Percentiles rank a stretch among this genome's conserved stretches.
Evolutionary conservation across 2,888 invertebrate genomes (phyloP).

Genomic region (Amphipoea lucens): DNA sequence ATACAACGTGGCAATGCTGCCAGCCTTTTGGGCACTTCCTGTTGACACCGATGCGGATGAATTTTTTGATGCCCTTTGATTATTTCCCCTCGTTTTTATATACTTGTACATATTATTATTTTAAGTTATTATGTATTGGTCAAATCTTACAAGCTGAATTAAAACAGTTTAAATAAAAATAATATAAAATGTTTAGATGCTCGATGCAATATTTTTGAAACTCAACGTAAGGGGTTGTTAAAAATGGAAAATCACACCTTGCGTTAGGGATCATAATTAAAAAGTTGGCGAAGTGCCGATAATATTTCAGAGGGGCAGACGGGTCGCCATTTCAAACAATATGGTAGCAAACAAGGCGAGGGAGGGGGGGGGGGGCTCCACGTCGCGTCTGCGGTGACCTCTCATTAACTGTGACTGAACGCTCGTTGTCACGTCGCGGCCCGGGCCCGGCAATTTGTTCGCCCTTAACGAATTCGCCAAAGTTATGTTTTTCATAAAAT

Average conservation of each 20-base stretch:
- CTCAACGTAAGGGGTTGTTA: neutral
- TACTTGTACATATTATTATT: too few relatives aligned
- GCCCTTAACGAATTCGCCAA: slow-evolving; percentile 80
- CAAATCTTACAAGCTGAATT: neutral
- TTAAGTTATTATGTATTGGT: neutral
- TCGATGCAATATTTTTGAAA: neutral
- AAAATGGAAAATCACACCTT: slow-evolving; percentile 44
- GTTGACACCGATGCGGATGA: neutral
- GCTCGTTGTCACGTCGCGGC: slow-evolving; percentile 83
- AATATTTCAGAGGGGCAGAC: slow-evolving; percentile 71
- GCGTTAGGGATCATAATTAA: slow-evolving; percentile 68
- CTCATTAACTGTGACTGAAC: slow-evolving; percentile 83
- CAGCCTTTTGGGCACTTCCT: neutral
- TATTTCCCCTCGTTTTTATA: neutral
- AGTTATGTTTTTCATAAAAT: slow-evolving; percentile 83
- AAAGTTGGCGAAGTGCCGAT: slow-evolving; percentile 73
- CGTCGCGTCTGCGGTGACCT: slow-evolving; percentile 77
- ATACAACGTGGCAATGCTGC: neutral
- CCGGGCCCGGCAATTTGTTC: slow-evolving; percentile 80
- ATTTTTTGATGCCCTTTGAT: neutral
- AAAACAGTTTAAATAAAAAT: neutral
- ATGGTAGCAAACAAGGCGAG: slow-evolving; percentile 72
- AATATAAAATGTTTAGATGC: neutral
- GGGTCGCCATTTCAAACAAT: slow-evolving; percentile 71
- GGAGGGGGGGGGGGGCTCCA: slow-evolving; percentile 47